phyloP scores from a whole-genome alignment of 2,113 vertebrate species.

The Eubucco bourcierii region DNA sequence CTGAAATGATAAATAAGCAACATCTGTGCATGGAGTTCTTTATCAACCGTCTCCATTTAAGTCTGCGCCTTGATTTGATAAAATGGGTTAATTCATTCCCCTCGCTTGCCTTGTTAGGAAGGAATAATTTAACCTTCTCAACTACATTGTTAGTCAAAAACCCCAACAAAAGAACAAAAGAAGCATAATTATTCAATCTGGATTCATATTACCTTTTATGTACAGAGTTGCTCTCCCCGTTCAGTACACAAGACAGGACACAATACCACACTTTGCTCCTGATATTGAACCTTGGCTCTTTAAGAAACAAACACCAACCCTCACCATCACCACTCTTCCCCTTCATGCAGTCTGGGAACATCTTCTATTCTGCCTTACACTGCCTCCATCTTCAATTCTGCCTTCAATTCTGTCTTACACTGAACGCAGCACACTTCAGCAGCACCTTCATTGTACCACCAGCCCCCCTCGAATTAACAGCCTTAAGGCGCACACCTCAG shows the following conservation, averaged over 20 bases:
- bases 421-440: neutral
- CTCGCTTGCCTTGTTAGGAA: conserved; percentile 4
- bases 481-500: neutral
- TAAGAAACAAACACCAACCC: neutral
- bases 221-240: neutral
- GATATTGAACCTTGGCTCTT: neutral
- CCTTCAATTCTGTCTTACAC: neutral
- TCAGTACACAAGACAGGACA: neutral
- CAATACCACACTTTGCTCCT: neutral
- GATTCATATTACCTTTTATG: neutral
- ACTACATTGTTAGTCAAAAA: conserved; percentile 19
- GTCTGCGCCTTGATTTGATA: conserved; percentile 48
- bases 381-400: neutral
- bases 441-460: neutral
- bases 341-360: neutral
- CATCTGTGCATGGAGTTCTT: conserved; percentile 41
- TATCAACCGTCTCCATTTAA: conserved; percentile 47
- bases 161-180: neutral
- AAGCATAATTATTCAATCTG: neutral
- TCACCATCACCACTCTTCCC: neutral
- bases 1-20: conserved; percentile 55
- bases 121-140: conserved; percentile 28
- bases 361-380: neutral
- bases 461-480: neutral
- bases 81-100: conserved; percentile 37